Base-by-base conservation (phyloP, 2,113 vertebrate species). In the Vulpes lagopus region DNA sequence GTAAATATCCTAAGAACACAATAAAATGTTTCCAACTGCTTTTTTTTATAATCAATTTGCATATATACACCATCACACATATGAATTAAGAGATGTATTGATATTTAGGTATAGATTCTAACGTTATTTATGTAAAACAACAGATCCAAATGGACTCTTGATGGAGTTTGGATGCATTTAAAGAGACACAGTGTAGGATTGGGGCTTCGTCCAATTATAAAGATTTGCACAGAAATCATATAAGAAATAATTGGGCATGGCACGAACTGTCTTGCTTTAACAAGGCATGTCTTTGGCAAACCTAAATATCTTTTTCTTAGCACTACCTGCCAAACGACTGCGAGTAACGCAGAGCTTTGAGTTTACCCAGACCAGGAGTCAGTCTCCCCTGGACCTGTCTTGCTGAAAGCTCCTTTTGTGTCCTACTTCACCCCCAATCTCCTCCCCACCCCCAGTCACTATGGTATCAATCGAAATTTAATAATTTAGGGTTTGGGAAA, bases 291-390 rank as follows among this genome's bases (percentile, higher is more conserved):
- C 57, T 92, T 95, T 80, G 76, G 8, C 11, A 91, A 96, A 79
- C 2, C 27, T 67, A 74, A 88, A 74, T 81, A 89, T 55, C 81
- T 85, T 81, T 92, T 96, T 87, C 35, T 60, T 87, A 83, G 38
- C 11, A 11, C 57, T 73, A 73, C 43, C 55, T 82, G 59, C 15
- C 11, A 35, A 64, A 84, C 78, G 23, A 35, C 17, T n/a, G 82
- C 62, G 35, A 96, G 64, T 71, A 30, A 32, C 5, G 49, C 6
- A 78, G 14, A 32, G 11, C 0, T 74, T 57, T 89, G 78, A 32
- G 5, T 78, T 94, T 12, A 73, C 17, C 22, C 60, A 55, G 12
- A 19, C 6, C 17, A 59, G 64, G 0, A 80, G 9, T 25, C 6
- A 30, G 1, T 11, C 11, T 67, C 3, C 22, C 30, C 27, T 3